A percentile compares a stretch with the other conserved stretches of the same genome.
Evolutionary conservation across 1,140 invertebrate species (phyloP).

Genomic region (Belonocnema kinseyi): DNA sequence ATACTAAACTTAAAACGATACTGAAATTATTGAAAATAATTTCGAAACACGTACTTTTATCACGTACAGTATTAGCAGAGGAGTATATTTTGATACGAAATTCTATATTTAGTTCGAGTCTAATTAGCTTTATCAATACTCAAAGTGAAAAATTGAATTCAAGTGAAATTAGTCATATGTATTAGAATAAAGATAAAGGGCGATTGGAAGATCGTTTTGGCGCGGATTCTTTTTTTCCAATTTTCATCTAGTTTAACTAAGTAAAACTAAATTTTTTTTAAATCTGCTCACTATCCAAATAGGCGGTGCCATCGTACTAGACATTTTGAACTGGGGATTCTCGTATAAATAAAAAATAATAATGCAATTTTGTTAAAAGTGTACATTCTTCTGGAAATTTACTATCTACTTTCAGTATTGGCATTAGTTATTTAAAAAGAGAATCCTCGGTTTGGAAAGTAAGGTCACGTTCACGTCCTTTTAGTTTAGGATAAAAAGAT

Average conservation of each 20-base stretch:
- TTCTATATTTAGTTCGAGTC: neutral
- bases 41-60: neutral
- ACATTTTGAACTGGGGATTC: neutral
- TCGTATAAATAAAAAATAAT: neutral
- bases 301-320: constrained; percentile 7
- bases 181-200: neutral
- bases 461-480: constrained; percentile 22
- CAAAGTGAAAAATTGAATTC: neutral
- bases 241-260: neutral
- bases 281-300: constrained; percentile 30
- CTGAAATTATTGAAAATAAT: neutral
- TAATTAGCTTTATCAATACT: constrained; percentile 13
- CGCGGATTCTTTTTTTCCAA: constrained; percentile 20
- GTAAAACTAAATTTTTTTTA: neutral
- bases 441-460: constrained; percentile 1
- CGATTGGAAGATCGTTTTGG: neutral
- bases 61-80: neutral
- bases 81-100: neutral
- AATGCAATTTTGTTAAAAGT: neutral
- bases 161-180: neutral
- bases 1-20: neutral
- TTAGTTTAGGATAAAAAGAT: constrained; percentile 38
- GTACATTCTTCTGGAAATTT: neutral
- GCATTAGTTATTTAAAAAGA: neutral
- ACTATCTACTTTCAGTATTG: too few species aligned